phyloP scores from a whole-genome alignment of 2,113 vertebrate species.

The Promerops cafer region DNA sequence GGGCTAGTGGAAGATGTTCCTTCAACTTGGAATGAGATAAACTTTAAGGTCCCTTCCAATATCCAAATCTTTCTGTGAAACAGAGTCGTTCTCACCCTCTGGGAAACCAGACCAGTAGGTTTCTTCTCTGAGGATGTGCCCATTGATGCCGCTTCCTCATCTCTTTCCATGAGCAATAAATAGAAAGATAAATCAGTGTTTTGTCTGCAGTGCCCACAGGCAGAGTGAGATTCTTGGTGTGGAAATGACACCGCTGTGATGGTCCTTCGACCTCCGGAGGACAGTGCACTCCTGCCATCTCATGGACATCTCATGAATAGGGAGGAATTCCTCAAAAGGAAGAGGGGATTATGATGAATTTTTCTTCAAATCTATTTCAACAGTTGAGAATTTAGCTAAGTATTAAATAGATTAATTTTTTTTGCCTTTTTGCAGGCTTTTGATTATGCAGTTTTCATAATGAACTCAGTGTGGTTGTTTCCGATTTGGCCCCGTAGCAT shows the following conservation, averaged over 20 bases:
- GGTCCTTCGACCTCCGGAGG: accelerated
- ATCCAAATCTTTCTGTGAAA: neutral
- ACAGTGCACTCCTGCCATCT: slow-evolving; percentile 68
- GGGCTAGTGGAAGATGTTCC: neutral
- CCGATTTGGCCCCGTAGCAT: slow-evolving; percentile 69
- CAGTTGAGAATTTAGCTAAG: slow-evolving; percentile 63
- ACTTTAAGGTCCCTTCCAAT: neutral
- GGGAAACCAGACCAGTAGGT: accelerated
- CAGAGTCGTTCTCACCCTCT: neutral
- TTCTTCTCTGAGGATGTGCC: neutral
- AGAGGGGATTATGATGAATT: slow-evolving; percentile 59
- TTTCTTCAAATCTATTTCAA: slow-evolving; percentile 63
- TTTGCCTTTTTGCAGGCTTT: slow-evolving; percentile 60
- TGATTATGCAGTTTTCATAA: slow-evolving; percentile 68
- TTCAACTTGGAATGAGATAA: neutral
- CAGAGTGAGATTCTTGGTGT: accelerated
- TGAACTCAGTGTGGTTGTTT: slow-evolving; percentile 74
- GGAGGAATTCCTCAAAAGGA: slow-evolving; percentile 51
- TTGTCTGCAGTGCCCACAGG: neutral
- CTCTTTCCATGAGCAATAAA: neutral
- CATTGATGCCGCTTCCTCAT: neutral
- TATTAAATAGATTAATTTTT: slow-evolving; percentile 66
- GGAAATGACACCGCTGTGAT: accelerated
- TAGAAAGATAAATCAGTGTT: neutral
- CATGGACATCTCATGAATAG: slow-evolving; percentile 44